Percentiles rank a stretch among this genome's conserved stretches.
phyloP scores from a whole-genome alignment of 2,113 vertebrate species.

The Cyanoramphus novaezelandiae region DNA sequence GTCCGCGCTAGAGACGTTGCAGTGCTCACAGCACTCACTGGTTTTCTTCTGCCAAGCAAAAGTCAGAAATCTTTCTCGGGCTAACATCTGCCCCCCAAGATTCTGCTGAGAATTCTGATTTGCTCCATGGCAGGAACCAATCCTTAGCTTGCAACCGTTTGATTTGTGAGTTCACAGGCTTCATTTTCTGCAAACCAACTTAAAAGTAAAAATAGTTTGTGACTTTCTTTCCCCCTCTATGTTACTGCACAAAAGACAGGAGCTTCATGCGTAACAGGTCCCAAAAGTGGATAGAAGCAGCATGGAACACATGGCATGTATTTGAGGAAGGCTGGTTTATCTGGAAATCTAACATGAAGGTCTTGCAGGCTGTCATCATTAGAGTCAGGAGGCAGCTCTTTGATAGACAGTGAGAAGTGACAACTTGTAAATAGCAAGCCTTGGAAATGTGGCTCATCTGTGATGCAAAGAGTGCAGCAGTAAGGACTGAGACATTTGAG shows the following conservation, averaged over 20 bases:
- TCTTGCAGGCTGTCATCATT: slow-evolving; percentile 41
- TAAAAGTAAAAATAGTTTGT: neutral
- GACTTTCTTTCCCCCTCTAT: neutral
- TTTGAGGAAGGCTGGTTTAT: neutral
- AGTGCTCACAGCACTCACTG: neutral
- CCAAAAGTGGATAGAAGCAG: neutral
- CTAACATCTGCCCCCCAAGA: neutral
- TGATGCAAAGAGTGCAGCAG: neutral
- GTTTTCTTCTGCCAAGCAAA: neutral
- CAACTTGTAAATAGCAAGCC: slow-evolving; percentile 43
- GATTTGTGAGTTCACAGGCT: neutral
- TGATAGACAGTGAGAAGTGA: slow-evolving; percentile 46
- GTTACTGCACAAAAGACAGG: neutral
- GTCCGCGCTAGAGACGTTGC: neutral
- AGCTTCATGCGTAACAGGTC: neutral
- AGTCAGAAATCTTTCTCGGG: neutral
- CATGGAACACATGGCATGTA: neutral
- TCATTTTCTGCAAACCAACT: neutral
- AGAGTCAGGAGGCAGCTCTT: slow-evolving; percentile 29
- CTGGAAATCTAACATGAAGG: neutral
- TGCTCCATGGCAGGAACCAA: neutral
- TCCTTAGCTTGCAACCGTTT: neutral
- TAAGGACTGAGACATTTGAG: neutral
- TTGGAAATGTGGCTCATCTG: slow-evolving; percentile 21
- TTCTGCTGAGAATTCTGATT: neutral